These are phyloP conservation scores for Pyrocoelia pectoralis DNA, from an alignment of 2,888 invertebrate genomes.

Conservation along the genomic window DNA sequence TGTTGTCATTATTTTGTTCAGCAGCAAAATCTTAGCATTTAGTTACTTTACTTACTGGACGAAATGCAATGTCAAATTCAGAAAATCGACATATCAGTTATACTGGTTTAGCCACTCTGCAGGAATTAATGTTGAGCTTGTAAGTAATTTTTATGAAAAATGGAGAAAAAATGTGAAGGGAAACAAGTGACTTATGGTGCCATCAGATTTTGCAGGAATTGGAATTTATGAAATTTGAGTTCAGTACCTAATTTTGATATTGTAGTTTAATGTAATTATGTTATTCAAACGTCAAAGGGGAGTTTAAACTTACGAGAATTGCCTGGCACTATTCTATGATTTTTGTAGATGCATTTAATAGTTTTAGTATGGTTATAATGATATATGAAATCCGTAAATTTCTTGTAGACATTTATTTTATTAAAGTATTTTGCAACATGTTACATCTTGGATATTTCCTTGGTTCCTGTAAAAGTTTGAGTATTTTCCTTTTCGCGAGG, in stretches of 20 bases:
- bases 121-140: conserved; percentile 83
- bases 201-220: not conserved
- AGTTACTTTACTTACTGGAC: conserved; percentile 81
- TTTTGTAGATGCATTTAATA: conserved; percentile 9
- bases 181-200: conserved; percentile 64
- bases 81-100: conserved; percentile 76
- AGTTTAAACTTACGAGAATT: conserved; percentile 2
- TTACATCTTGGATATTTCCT: too few species aligned
- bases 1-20: conserved; percentile 81
- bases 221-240: not conserved
- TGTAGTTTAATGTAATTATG: not conserved
- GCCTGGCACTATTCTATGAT: not conserved
- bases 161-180: conserved; percentile 80
- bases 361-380: conserved; percentile 7
- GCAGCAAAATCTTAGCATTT: conserved; percentile 66
- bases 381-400: not conserved
- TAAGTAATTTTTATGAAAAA: conserved; percentile 83
- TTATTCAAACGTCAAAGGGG: not conserved
- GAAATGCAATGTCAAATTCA: conserved; percentile 45
- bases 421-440: not conserved
- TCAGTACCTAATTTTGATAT: not conserved
- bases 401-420: not conserved
- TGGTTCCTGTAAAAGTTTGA: too few species aligned
- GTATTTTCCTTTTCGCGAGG: too few species aligned
- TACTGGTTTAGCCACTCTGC: conserved; percentile 81